Evolutionary conservation across 2,888 invertebrate species (phyloP), one percentile per base, ranked within the genome.

Genomic region (Protophormia terraenovae): DNA sequence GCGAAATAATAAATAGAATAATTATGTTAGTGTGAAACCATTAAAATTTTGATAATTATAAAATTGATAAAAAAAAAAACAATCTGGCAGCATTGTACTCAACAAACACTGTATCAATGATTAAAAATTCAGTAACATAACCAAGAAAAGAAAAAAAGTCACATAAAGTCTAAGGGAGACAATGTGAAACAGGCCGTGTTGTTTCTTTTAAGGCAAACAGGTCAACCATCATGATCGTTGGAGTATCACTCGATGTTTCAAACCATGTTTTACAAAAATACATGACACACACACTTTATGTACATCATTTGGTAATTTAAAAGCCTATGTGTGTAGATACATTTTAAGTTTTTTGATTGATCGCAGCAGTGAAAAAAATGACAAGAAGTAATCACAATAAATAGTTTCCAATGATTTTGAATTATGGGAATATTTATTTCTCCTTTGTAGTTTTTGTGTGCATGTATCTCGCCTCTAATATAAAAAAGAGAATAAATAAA

Each of bases 361-460:
- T 86, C 83, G 76, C 87, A 87, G 67, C 83, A 87, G 84, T 72
- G 64, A 79, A 84, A 83, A 19, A 86, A 87, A 81, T 87, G 86
- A 87, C 87, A 86, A 83, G 81, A 86, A 86, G 79, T 86, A 90
- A 90, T 90, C 90, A 90, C 89, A 89, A 88, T 87, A 89, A 89
- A 90, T 90, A 89, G 89, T 90, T 90, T 89, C 88, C 89, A 90
- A 89, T 89, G 89, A 89, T 90, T 90, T 90, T 90, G 89, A 90
- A 87, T 90, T 90, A 90, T 90, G 90, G 90, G 90, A 90, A 90
- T 88, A 89, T 89, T 86, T 88, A 41, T 45, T 53, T 22, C 69
- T 10, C 14, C 67, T 14, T 24, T 41, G 47, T 12, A 12, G 22
- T 22, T 14, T 78, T n/a, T n/a, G n/a, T 69, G 35, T 62, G 12